These are phyloP conservation scores for Himalopsyche tibetana DNA, from an alignment of 2,888 invertebrate species.

Conservation along the genomic window DNA sequence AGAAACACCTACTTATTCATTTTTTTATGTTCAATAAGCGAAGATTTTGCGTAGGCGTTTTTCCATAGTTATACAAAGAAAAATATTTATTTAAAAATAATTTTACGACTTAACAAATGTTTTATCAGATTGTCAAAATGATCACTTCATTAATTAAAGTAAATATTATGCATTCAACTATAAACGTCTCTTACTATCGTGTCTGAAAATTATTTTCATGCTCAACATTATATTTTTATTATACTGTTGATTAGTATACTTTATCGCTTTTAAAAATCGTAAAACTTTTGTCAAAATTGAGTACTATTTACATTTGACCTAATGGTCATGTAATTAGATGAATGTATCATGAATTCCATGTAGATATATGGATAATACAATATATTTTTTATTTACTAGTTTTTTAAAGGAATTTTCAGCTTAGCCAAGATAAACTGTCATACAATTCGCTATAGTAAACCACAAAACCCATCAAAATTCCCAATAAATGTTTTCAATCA, in stretches of 20 bases:
- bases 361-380: too few species aligned
- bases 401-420: too few species aligned
- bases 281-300: too few species aligned
- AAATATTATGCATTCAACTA: conserved; percentile 1
- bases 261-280: too few species aligned
- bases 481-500: not conserved
- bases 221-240: too few species aligned
- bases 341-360: too few species aligned
- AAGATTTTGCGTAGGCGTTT: not conserved
- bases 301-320: too few species aligned
- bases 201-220: not conserved
- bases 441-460: not conserved
- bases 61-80: not conserved
- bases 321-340: too few species aligned
- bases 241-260: too few species aligned
- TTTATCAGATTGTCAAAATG: not conserved
- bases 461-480: conserved; percentile 5
- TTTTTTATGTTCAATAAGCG: not conserved
- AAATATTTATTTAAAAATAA: not conserved
- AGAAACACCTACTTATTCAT: not conserved
- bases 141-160: not conserved
- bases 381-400: too few species aligned
- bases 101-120: not conserved
- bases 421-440: too few species aligned
- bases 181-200: not conserved